Conservation (phyloP, 1,140 invertebrate genomes). For the Mycetomoellerius zeteki region DNA sequence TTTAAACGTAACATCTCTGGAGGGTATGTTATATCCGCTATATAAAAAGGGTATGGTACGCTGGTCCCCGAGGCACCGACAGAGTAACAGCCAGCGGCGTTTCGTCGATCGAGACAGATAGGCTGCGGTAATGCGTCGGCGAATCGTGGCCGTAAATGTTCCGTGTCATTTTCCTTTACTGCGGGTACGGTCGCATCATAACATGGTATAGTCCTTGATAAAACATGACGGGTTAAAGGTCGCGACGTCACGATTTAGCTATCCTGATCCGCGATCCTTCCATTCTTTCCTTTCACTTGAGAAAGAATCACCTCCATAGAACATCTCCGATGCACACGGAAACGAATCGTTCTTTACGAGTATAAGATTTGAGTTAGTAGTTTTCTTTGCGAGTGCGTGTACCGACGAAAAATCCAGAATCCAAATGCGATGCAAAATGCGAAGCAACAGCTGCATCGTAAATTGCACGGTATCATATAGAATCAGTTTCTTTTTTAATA, state of each 20-base stretch:
- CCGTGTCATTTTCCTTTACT: slow-evolving; percentile 44
- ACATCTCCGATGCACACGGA: neutral
- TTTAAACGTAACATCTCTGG: slow-evolving; percentile 41
- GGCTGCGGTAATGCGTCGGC: slow-evolving; percentile 53
- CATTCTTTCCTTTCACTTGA: neutral
- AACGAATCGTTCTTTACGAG: slow-evolving; percentile 9
- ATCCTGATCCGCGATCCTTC: neutral
- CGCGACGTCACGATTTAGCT: neutral
- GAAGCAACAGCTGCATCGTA: neutral
- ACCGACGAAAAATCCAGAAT: neutral
- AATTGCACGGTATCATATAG: neutral
- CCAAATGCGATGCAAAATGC: neutral
- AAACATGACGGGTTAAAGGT: slow-evolving; percentile 1
- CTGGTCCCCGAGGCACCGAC: neutral
- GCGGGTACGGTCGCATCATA: slow-evolving; percentile 10
- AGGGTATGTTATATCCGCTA: slow-evolving; percentile 13
- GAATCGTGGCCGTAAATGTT: slow-evolving; percentile 52
- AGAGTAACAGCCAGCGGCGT: slow-evolving; percentile 10
- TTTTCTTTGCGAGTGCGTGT: neutral
- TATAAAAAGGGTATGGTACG: slow-evolving; percentile 14
- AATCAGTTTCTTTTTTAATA: slow-evolving; percentile 15
- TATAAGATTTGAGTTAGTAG: neutral
- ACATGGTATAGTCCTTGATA: slow-evolving; percentile 16
- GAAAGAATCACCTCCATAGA: neutral
- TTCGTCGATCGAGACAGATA: slow-evolving; percentile 39